phyloP scores from a whole-genome alignment of 2,888 invertebrate genomes.

The Raillietiella orientalis region DNA sequence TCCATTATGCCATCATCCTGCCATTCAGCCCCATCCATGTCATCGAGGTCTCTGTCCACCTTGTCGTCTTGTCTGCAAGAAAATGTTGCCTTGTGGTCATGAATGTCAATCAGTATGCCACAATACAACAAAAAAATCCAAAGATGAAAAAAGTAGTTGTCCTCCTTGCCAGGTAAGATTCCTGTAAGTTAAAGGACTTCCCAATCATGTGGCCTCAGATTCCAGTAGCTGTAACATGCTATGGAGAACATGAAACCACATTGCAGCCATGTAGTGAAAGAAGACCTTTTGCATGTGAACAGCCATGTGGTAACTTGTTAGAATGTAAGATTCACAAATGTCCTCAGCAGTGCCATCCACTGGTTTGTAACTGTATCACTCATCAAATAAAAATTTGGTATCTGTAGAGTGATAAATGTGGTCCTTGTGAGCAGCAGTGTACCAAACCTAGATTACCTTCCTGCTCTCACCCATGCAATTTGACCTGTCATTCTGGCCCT shows the following conservation, averaged over 20 bases:
- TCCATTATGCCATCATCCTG: constrained; percentile 49
- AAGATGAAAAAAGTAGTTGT: too few species aligned
- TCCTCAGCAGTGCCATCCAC: constrained; percentile 27
- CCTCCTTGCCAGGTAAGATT: constrained; percentile 13
- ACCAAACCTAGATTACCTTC: constrained; percentile 12
- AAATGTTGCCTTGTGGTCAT: constrained; percentile 26
- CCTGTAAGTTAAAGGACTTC: neutral
- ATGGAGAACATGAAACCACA: constrained; percentile 14
- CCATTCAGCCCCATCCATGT: constrained; percentile 35
- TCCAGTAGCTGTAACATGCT: constrained; percentile 27
- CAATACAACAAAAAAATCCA: too few species aligned
- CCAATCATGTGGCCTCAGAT: constrained; percentile 17
- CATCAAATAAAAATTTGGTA: constrained; percentile 3
- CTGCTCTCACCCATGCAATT: constrained; percentile 15
- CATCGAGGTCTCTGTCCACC: constrained; percentile 55
- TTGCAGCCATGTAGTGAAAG: constrained; percentile 17
- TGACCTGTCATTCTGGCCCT: constrained; percentile 21
- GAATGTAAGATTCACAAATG: constrained; percentile 22
- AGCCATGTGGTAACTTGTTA: constrained; percentile 13
- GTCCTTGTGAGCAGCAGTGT: constrained; percentile 8
- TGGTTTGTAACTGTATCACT: neutral
- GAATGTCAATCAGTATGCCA: constrained; percentile 38
- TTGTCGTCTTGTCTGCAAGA: constrained; percentile 38
- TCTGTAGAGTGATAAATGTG: constrained; percentile 9
- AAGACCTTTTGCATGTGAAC: constrained; percentile 18